These are phyloP conservation scores for Sminthopsis crassicaudata DNA, from an alignment of 2,113 vertebrate genomes.

Conservation along the genomic window DNA sequence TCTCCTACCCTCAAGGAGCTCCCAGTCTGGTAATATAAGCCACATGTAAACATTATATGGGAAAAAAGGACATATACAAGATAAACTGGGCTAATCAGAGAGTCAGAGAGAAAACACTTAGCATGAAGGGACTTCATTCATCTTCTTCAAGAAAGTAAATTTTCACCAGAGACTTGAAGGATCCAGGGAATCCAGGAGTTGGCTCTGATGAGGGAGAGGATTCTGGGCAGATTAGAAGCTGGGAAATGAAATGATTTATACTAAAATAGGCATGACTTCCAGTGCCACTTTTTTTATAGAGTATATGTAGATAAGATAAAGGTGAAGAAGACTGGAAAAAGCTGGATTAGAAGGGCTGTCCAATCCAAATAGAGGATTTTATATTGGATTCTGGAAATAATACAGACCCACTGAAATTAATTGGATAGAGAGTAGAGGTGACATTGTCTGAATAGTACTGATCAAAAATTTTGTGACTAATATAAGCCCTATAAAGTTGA, in stretches of 20 bases:
- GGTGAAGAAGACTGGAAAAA: neutral
- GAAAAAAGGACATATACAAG: too few relatives aligned
- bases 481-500: too few relatives aligned
- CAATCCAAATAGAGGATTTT: neutral
- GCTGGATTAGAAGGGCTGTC: neutral
- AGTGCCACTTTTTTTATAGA: neutral
- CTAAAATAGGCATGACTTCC: too few relatives aligned
- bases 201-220: neutral
- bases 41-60: too few relatives aligned
- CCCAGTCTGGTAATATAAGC: too few relatives aligned
- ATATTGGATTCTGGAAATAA: neutral
- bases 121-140: neutral
- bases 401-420: neutral
- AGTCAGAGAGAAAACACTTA: neutral
- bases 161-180: neutral
- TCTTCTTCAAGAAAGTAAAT: neutral
- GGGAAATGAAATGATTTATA: too few relatives aligned
- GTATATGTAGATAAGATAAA: neutral
- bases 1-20: neutral
- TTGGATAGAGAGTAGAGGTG: neutral
- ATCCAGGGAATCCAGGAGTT: neutral
- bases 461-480: too few relatives aligned
- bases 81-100: neutral
- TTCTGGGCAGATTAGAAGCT: neutral
- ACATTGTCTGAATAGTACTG: too few relatives aligned